phyloP scores from a whole-genome alignment of 2,113 vertebrate species.

The Lycaon pictus region DNA sequence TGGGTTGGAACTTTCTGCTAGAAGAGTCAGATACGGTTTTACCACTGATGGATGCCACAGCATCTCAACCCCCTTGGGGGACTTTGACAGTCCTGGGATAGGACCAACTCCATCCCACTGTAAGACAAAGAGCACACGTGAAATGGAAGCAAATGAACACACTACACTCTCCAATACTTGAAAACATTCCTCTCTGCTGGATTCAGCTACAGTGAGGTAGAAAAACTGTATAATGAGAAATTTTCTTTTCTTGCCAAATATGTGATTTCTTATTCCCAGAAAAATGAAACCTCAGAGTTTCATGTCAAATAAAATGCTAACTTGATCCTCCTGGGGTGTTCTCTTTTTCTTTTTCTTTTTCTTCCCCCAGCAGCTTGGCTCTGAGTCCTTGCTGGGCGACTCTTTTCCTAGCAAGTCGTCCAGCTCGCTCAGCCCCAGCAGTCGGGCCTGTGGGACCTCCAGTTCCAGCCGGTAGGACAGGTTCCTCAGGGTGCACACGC shows the following conservation, averaged over 20 bases:
- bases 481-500: conserved; percentile 97
- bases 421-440: conserved; percentile 92
- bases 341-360: conserved; percentile 99
- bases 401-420: conserved; percentile 94
- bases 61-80: conserved; percentile 98
- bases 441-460: conserved; percentile 94
- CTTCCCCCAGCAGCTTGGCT: conserved; percentile 97
- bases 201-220: background rate
- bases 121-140: conserved; percentile 9
- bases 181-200: conserved; percentile 2
- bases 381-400: conserved; percentile 94
- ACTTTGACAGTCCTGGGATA: conserved; percentile 97
- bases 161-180: background rate
- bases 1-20: conserved; percentile 98
- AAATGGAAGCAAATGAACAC: background rate
- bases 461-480: conserved; percentile 97
- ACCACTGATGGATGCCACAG: conserved; percentile 98
- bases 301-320: conserved; percentile 82
- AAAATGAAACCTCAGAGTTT: background rate
- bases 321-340: conserved; percentile 93
- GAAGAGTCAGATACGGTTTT: conserved; percentile 96
- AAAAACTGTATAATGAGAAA: background rate
- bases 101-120: conserved; percentile 99
- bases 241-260: conserved; percentile 22
- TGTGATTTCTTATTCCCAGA: background rate